A percentile compares a stretch with the other conserved stretches of the same genome.
These are phyloP conservation scores for Acronicta leporina DNA, from an alignment of 2,888 invertebrate genomes.

Conservation along the genomic window DNA sequence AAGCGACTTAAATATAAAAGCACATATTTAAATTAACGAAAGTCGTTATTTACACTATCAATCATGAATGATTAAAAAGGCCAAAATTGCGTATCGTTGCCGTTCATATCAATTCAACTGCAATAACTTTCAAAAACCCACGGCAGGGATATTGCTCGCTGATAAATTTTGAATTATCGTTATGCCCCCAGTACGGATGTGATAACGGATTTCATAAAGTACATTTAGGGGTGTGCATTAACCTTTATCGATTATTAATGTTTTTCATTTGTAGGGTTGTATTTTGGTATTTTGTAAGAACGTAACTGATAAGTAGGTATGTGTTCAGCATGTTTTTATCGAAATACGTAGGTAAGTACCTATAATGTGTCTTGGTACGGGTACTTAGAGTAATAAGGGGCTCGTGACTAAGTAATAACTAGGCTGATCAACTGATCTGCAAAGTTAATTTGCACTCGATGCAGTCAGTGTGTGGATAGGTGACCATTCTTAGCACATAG, in stretches of 20 bases:
- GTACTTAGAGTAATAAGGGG: too few species aligned
- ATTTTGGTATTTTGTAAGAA: too few species aligned
- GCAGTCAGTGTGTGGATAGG: too few species aligned
- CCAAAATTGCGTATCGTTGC: slow-evolving; percentile 36
- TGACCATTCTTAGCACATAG: too few species aligned
- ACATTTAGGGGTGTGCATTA: slow-evolving; percentile 34
- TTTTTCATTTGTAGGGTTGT: not conserved
- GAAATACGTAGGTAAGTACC: too few species aligned
- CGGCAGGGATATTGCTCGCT: slow-evolving; percentile 33
- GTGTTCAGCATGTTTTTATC: too few species aligned
- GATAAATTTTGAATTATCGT: slow-evolving; percentile 61
- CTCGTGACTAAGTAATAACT: too few species aligned
- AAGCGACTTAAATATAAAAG: slow-evolving; percentile 11
- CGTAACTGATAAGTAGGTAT: too few species aligned
- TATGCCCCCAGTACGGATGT: slow-evolving; percentile 32
- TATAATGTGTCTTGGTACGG: too few species aligned
- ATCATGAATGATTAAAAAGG: slow-evolving; percentile 47
- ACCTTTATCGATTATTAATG: slow-evolving; percentile 18
- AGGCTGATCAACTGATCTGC: too few species aligned
- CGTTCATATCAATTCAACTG: slow-evolving; percentile 58
- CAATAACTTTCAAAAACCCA: slow-evolving; percentile 54
- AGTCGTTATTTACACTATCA: slow-evolving; percentile 42
- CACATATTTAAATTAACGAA: slow-evolving; percentile 28
- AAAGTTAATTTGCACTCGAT: too few species aligned
- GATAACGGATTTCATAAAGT: slow-evolving; percentile 42